Evolutionary conservation across 2,797 vertebrate genomes (phyloP), one percentile per base, ranked within the genome.

Genomic region (Cirrhinus molitorella): DNA sequence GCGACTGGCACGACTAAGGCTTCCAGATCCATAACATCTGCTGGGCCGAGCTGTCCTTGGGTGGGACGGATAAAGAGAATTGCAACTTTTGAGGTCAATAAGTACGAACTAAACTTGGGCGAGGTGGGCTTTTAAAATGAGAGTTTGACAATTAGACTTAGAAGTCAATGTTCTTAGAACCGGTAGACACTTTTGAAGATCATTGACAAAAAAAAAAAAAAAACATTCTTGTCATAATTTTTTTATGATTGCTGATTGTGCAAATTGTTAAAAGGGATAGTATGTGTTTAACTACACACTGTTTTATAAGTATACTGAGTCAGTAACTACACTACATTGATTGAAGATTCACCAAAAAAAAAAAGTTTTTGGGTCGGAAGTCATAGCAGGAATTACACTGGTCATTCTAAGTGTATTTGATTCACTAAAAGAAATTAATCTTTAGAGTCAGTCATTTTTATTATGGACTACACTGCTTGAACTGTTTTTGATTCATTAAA

Each of bases 91-190:
- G 71, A 76, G 82, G 88, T 85, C 91, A 92, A 89, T 90, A 88
- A 90, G 92, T 92, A 83, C 90, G 90, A 70, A 80, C 71, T 79
- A 83, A 88, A 83, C 86, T 89, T 90, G 51, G 31, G 61, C 19
- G 57, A 76, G 11, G n/a, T 51, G 40, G 51, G 63, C 28, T 71
- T 23, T 43, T 34, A 83, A 78, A 79, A 81, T 53, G 4, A 65
- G 57, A 23, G 59, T 49, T 25, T 45, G 21, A 21, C 16, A 65
- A 34, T 14, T 16, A 14, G 34, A 21, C 37, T 67, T 83, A 40
- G 73, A 63, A 49, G 12, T 77, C n/a, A 19, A n/a, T 77, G n/a
- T 47, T n/a, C 16, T 34, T 47, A 40, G 53, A 45, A 71, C 23
- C 4, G 9, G 28, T 43, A 71, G 16, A 11, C 4, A 34, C 25